phyloP scores from a whole-genome alignment of 2,797 vertebrate species.

The Pipistrellus kuhlii region DNA sequence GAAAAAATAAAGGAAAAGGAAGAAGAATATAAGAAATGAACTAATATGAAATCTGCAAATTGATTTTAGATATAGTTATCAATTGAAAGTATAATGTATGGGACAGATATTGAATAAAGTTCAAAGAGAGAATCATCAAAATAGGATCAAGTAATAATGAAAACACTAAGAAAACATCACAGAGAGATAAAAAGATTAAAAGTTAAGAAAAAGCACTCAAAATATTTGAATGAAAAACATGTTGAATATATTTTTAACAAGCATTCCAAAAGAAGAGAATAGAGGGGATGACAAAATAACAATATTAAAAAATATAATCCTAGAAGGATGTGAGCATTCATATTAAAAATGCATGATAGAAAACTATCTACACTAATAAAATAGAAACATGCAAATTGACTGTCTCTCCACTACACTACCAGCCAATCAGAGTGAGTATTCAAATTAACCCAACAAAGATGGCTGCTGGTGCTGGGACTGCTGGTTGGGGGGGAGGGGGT shows the following conservation, averaged over 20 bases:
- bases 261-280: neutral
- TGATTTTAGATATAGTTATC: neutral
- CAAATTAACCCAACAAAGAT: no score
- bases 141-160: neutral
- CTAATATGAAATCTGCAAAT: neutral
- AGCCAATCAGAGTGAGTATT: no score
- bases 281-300: neutral
- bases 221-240: neutral
- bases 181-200: neutral
- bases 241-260: neutral
- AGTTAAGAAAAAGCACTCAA: neutral
- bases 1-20: neutral
- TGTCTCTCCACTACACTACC: no score
- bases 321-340: neutral
- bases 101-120: conserved; percentile 7
- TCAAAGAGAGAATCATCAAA: conserved; percentile 14
- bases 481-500: no score
- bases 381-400: no score
- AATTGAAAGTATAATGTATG: neutral
- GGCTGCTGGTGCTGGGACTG: no score
- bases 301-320: neutral
- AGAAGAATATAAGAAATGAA: neutral
- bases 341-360: neutral
- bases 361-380: neutral
- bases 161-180: neutral